Evolutionary conservation across 1,140 invertebrate species (phyloP).

Genomic region (Phocides pigmalion): DNA sequence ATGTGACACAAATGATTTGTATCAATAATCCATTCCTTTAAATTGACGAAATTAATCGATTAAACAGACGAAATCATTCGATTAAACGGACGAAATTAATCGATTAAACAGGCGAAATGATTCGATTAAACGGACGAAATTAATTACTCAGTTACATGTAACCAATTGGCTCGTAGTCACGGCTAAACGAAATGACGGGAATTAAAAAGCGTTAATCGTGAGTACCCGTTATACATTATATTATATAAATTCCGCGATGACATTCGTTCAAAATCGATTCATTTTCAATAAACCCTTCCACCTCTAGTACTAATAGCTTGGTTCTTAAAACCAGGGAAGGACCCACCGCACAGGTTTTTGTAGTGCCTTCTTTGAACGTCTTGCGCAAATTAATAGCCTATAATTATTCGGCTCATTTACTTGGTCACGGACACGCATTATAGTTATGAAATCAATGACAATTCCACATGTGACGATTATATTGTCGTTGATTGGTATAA

Average conservation of each 20-base stretch:
- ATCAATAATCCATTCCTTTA: too few relatives aligned
- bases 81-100: neutral
- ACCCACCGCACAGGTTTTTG: conserved; percentile 23
- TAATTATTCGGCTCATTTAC: conserved; percentile 30
- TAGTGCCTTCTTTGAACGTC: conserved; percentile 24
- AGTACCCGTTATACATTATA: too few relatives aligned
- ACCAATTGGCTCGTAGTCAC: too few relatives aligned
- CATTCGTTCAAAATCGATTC: too few relatives aligned
- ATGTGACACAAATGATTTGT: too few relatives aligned
- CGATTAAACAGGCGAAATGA: neutral
- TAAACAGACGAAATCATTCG: neutral
- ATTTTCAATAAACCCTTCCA: conserved; percentile 6
- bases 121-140: neutral
- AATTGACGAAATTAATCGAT: too few relatives aligned
- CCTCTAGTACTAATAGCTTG: conserved; percentile 16
- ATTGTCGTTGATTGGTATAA: conserved; percentile 17
- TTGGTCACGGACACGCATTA: conserved; percentile 12
- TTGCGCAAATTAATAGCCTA: conserved; percentile 30
- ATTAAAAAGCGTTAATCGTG: too few relatives aligned
- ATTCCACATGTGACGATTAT: conserved; percentile 20
- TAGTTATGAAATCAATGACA: conserved; percentile 30
- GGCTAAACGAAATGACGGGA: too few relatives aligned
- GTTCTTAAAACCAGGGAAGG: conserved; percentile 9
- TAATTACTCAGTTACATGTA: too few relatives aligned
- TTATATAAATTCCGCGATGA: too few relatives aligned